Base-by-base conservation (phyloP, 2,797 vertebrate species). In the Podarcis siculus region DNA sequence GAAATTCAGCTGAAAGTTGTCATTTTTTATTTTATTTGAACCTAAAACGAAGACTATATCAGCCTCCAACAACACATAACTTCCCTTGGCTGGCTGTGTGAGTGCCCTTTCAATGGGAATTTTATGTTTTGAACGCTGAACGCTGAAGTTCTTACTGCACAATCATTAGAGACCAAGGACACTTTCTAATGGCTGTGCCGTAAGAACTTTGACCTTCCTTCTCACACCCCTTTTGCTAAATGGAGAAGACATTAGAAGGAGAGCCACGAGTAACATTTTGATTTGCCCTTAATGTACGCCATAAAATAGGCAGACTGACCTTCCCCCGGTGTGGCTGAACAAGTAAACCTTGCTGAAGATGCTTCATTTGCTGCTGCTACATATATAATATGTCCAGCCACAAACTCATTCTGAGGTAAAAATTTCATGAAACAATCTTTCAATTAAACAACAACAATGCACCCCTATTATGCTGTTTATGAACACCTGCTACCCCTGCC, bases 41-140 rank as follows among this genome's bases (percentile, higher is more conserved):
- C 1, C 12, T 27, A 4, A 80, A 76, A 35, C 0, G 45, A 84
- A 86, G 13, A 69, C 45, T 27, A 61, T 89, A 91, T 83, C 91
- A 91, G 37, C 27, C 4, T 89, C 75, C 86, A 23, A 19, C n/a
- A 55, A 72, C 35, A 21, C 0, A n/a, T 49, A 79, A 83, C 77
- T 90, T 87, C n/a, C 3, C 0, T 25, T 73, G 75, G 35, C 55
- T 91, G 55, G 6, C 61, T 86, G 19, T 76, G 17, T 45, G 87
- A 58, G 76, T 89, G 61, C 19, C 0, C 45, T 0, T 82, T 89
- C 86, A 77, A 42, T 82, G 90, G 88, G 88, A 90, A 86, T 91
- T 93, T 27, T 95, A 45, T 91, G 27, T 91, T 94, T 88, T 92
- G 92, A 91, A 92, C 94, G 89, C 49, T 15, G 49, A 4, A 15